Evolutionary conservation across 2,797 vertebrate genomes (phyloP).

Genomic region (Hippoglossus hippoglossus): DNA sequence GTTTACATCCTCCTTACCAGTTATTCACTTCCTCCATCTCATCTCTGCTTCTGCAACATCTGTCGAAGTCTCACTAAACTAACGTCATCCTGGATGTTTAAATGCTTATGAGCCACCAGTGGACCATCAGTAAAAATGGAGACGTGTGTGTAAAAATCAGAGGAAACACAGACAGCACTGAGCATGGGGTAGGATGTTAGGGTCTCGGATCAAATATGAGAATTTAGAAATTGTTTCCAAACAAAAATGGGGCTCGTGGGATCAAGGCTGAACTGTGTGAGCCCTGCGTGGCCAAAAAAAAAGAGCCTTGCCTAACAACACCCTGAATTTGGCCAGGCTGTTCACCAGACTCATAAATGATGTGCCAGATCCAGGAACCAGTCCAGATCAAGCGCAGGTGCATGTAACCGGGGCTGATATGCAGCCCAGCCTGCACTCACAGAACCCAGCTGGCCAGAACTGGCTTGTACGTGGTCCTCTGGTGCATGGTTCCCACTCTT

Average conservation of each 20-base stretch:
- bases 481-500: too few relatives aligned
- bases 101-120: too few relatives aligned
- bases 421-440: not conserved
- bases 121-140: too few relatives aligned
- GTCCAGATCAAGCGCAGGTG: slow-evolving; percentile 25
- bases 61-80: too few relatives aligned
- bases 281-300: too few relatives aligned
- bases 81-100: too few relatives aligned
- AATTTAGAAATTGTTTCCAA: too few relatives aligned
- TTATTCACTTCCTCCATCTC: too few relatives aligned
- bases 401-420: slow-evolving; percentile 11
- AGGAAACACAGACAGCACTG: not conserved
- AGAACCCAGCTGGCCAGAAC: not conserved
- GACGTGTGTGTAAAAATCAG: too few relatives aligned
- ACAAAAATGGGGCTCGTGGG: not conserved
- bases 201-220: not conserved
- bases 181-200: not conserved
- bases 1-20: too few relatives aligned
- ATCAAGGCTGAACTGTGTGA: not conserved
- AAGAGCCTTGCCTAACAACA: not conserved
- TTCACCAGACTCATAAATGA: slow-evolving; percentile 13
- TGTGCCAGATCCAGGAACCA: slow-evolving; percentile 23
- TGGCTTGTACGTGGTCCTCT: not conserved
- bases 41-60: too few relatives aligned
- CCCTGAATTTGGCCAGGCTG: slow-evolving; percentile 12